A percentile compares a stretch with the other conserved stretches of the same genome.
Conservation (phyloP, 1,140 invertebrate species). For the Euura saliciscinereae region DNA sequence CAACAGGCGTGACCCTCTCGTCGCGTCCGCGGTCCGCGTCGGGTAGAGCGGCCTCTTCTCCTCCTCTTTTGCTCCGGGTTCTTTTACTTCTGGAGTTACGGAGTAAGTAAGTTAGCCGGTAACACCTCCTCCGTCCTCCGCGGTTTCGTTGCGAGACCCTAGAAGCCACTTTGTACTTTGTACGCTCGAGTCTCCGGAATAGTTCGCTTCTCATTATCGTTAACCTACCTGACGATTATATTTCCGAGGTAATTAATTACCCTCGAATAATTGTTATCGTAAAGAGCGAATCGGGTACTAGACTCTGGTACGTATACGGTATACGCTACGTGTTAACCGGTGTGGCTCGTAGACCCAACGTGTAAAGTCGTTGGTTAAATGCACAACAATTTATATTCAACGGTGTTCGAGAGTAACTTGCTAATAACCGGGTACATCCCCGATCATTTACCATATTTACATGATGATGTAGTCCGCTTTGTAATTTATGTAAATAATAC, state of each 20-base stretch:
- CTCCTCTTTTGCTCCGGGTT: background rate
- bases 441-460: conserved; percentile 7
- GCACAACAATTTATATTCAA: no score
- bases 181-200: no score
- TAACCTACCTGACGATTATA: no score
- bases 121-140: background rate
- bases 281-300: no score
- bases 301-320: no score
- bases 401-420: background rate
- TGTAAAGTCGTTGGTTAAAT: conserved; percentile 3
- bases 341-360: no score
- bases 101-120: background rate
- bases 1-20: conserved; percentile 51
- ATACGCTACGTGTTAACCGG: no score
- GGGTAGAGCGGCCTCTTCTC: no score
- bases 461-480: background rate
- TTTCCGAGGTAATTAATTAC: no score
- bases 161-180: no score
- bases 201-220: no score
- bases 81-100: conserved; percentile 22
- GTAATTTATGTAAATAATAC: conserved; percentile 6
- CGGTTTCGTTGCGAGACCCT: background rate
- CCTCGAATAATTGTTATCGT: no score
- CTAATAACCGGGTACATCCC: background rate
- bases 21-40: conserved; percentile 28